Percentiles rank a stretch among this genome's conserved stretches.
phyloP scores from a whole-genome alignment of 2,797 vertebrate genomes.

The Myotis myotis region DNA sequence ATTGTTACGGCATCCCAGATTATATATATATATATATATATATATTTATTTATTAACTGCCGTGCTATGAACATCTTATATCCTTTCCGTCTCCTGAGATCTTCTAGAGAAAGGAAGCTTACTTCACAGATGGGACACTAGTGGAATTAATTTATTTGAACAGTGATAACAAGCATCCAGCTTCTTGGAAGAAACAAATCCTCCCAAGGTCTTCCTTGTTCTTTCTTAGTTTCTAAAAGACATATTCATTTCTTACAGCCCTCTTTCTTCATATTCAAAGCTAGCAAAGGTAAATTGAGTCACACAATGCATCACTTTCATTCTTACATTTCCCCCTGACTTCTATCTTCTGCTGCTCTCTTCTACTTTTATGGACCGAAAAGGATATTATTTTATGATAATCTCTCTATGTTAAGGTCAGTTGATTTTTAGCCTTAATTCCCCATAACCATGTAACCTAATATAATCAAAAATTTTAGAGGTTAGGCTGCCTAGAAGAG shows the following conservation, averaged over 20 bases:
- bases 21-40: too few relatives aligned
- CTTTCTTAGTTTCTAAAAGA: too few relatives aligned
- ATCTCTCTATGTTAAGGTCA: background rate
- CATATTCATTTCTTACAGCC: too few relatives aligned
- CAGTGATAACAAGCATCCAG: background rate
- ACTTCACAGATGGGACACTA: background rate
- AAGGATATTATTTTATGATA: background rate
- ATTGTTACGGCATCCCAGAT: too few relatives aligned
- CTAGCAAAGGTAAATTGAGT: too few relatives aligned
- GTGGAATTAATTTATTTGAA: background rate
- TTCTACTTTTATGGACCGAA: too few relatives aligned
- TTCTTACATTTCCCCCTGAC: too few relatives aligned
- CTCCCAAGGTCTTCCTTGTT: background rate
- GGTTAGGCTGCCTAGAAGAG: background rate
- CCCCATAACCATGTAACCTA: background rate
- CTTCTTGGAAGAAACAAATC: background rate
- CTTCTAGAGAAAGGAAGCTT: background rate
- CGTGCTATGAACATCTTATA: too few relatives aligned
- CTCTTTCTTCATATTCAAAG: too few relatives aligned
- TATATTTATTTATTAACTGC: background rate
- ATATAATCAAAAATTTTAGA: background rate
- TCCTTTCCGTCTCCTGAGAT: background rate
- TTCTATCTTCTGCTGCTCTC: too few relatives aligned
- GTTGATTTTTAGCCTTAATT: background rate
- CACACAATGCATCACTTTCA: too few relatives aligned